Base-by-base conservation (phyloP, 2,797 vertebrate genomes). In the Schizopygopsis pylzovi region DNA sequence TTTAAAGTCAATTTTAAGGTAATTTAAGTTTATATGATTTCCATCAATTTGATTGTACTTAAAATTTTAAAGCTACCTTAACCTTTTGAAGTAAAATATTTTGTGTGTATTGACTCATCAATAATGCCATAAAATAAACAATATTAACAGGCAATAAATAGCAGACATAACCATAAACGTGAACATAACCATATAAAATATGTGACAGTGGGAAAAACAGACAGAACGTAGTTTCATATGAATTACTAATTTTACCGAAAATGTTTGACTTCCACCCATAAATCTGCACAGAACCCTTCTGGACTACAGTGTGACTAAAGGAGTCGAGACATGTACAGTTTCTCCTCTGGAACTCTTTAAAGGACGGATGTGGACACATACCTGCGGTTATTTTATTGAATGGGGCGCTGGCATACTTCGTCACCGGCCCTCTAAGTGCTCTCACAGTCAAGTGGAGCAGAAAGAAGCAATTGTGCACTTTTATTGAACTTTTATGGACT, bases 401-500 rank as follows among this genome's bases (percentile, higher is more conserved):
- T 71, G 83, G 85, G 68, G 28, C 6, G 2, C 13, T 22, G 1
- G 4, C 6, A 5, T 10, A 16, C 81, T 56, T 13, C 10, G 16
- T 22, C 67, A 18, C 37, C 10, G 5, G 10, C 45, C 52, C 86
- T 68, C 85, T 88, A 80, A 85, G 89, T 88, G 89, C 75, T 33
- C 15, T 52, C 68, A 0, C 16, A 82, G 88, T 81, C 77, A 84
- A 75, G 85, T 83, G n/a, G 8, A 79, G 87, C 78, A 83, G 89
- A 92, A 88, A 89, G 83, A 89, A 90, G 90, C 89, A 91, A 82
- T 85, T 88, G 81, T 85, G 89, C 87, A 90, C 89, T 92, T 94
- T 93, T 92, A 93, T 89, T 91, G 93, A 93, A 91, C 80, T 87
- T 87, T 92, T 93, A 94, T 94, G 91, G 93, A 95, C 92, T 93